Percentiles rank a stretch among this genome's conserved stretches.
phyloP scores from a whole-genome alignment of 2,888 invertebrate genomes.

The Cosmopolites sordidus region DNA sequence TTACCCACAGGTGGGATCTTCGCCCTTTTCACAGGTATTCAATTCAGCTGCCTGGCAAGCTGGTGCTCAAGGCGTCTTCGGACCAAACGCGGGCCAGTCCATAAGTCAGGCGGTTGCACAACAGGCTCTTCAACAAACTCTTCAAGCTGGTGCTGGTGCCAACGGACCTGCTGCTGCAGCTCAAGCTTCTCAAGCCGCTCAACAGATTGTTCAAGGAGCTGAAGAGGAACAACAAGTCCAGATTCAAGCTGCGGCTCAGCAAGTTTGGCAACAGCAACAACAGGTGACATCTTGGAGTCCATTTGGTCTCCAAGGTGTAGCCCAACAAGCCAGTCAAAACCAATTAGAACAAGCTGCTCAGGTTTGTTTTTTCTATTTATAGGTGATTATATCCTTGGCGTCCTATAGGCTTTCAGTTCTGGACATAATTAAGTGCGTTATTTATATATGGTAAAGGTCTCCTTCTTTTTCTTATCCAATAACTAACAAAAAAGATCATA shows the following conservation, averaged over 20 bases:
- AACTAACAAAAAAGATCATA: too few species aligned
- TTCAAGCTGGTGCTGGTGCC: background rate
- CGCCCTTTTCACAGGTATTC: too few species aligned
- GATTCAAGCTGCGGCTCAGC: slow-evolving; percentile 8
- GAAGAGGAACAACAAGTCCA: slow-evolving; percentile 3
- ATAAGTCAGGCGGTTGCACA: slow-evolving; percentile 3
- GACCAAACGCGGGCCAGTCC: slow-evolving; percentile 7
- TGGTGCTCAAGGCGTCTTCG: too few species aligned
- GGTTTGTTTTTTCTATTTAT: too few species aligned
- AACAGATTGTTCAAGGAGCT: slow-evolving; percentile 8
- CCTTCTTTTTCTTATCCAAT: too few species aligned
- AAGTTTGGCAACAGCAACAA: slow-evolving; percentile 8
- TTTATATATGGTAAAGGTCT: too few species aligned
- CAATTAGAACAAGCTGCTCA: slow-evolving; percentile 8
- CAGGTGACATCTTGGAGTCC: background rate
- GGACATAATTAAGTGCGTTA: too few species aligned
- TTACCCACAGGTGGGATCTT: background rate
- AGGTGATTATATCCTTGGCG: too few species aligned
- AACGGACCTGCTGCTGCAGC: background rate
- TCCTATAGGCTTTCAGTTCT: too few species aligned
- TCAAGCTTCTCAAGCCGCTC: slow-evolving; percentile 3
- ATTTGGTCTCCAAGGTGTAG: background rate
- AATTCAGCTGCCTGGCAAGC: background rate
- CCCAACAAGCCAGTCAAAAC: slow-evolving; percentile 5
- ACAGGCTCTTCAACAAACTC: background rate